Evolutionary conservation across 2,797 vertebrate genomes (phyloP).

Genomic region (Schizopygopsis pylzovi): DNA sequence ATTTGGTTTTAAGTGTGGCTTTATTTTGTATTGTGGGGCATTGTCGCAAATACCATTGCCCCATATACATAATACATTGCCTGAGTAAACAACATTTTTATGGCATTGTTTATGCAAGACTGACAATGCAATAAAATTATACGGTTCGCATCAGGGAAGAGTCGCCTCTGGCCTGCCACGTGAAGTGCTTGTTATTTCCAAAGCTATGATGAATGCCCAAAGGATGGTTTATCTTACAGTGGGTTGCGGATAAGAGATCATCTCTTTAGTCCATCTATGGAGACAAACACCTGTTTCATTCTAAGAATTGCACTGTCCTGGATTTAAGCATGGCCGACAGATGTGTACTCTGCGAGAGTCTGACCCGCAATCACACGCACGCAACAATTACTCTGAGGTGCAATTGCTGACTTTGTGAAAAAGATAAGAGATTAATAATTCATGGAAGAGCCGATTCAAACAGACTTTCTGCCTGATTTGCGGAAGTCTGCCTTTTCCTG

Average conservation of each 20-base stretch:
- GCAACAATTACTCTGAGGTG: conserved; percentile 55
- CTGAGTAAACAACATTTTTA: conserved; percentile 25
- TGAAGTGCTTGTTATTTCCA: conserved; percentile 4
- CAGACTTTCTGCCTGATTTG: conserved; percentile 56
- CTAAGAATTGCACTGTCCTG: conserved; percentile 37
- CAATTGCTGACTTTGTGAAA: conserved; percentile 70
- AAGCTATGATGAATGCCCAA: conserved; percentile 26
- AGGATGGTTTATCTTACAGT: conserved; percentile 24
- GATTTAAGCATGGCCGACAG: conserved; percentile 36
- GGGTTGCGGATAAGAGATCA: conserved; percentile 26
- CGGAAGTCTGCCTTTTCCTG: conserved; percentile 52
- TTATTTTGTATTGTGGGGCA: conserved; percentile 52
- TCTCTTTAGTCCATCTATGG: conserved; percentile 25
- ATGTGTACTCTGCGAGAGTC: conserved; percentile 41
- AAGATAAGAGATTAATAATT: conserved; percentile 71
- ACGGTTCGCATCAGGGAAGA: background rate
- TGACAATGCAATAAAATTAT: conserved; percentile 5
- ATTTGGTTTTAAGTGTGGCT: conserved; percentile 68
- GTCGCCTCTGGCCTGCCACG: background rate
- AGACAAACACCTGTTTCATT: conserved; percentile 15
- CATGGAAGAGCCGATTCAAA: conserved; percentile 66
- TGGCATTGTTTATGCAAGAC: conserved; percentile 18
- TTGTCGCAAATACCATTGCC: conserved; percentile 3
- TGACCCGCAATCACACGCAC: conserved; percentile 39
- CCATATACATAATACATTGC: conserved; percentile 9